Evolutionary conservation across 2,113 vertebrate genomes (phyloP).

Genomic region (Tauraco erythrolophus): DNA sequence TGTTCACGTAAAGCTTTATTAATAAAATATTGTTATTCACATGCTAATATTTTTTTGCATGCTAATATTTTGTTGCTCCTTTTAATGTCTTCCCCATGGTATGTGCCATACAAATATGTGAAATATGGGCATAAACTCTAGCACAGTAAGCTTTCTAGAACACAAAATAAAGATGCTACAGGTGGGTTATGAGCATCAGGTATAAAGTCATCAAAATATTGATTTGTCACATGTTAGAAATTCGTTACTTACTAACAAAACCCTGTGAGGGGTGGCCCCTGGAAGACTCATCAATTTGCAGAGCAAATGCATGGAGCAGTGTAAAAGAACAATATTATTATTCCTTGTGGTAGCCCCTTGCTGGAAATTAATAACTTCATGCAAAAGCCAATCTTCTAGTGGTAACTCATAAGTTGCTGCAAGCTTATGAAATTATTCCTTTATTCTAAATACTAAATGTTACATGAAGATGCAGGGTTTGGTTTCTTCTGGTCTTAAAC

Average conservation of each 20-base stretch:
- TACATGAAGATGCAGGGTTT: neutral
- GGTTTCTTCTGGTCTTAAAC: neutral
- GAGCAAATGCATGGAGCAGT: no score
- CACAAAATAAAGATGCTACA: neutral
- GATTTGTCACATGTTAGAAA: neutral
- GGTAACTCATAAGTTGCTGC: neutral
- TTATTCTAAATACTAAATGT: neutral
- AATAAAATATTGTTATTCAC: neutral
- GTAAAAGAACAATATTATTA: neutral
- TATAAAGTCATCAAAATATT: neutral
- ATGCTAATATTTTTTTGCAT: neutral
- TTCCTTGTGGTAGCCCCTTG: neutral
- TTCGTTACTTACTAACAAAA: neutral
- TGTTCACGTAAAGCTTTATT: neutral
- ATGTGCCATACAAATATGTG: neutral
- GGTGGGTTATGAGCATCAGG: neutral
- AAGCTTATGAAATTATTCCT: neutral
- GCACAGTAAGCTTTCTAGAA: neutral
- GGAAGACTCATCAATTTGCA: neutral
- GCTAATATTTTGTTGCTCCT: neutral
- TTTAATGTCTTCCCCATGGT: neutral
- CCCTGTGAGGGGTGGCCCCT: neutral
- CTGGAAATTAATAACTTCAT: neutral
- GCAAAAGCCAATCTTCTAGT: neutral
- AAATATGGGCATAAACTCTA: neutral